These are phyloP conservation scores for Hydrolagus colliei DNA, from an alignment of 2,797 vertebrate genomes.

Conservation along the genomic window DNA sequence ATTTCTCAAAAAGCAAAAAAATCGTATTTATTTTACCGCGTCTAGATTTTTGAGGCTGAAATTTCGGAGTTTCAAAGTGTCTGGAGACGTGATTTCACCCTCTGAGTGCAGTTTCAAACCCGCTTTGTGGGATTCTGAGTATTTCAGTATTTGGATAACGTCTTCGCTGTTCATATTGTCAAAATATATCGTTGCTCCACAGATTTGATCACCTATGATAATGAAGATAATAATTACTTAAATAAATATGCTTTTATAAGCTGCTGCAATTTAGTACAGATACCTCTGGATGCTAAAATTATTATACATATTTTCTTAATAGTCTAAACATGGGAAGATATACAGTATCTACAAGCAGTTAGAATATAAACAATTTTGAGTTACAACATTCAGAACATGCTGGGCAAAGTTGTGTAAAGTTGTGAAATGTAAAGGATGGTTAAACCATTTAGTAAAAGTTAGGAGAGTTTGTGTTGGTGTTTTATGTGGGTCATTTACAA, in stretches of 20 bases:
- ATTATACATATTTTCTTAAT: not conserved
- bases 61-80: not conserved
- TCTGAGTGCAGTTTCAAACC: slow-evolving; percentile 11
- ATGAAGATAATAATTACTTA: not conserved
- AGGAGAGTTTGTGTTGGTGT: no score
- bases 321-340: not conserved
- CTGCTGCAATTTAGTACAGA: not conserved
- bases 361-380: not conserved
- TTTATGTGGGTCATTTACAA: no score
- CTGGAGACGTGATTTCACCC: not conserved
- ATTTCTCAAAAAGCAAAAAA: not conserved
- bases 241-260: not conserved
- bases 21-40: not conserved
- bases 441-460: no score
- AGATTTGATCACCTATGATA: slow-evolving; percentile 18
- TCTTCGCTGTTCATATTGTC: slow-evolving; percentile 15
- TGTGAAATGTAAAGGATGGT: no score
- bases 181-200: slow-evolving; percentile 28
- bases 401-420: no score
- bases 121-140: slow-evolving; percentile 15
- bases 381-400: no score
- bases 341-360: not conserved
- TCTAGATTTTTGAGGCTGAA: not conserved
- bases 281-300: not conserved
- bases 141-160: slow-evolving; percentile 23